Conservation (phyloP, 2,888 invertebrate genomes). For the Drosophila differens region DNA sequence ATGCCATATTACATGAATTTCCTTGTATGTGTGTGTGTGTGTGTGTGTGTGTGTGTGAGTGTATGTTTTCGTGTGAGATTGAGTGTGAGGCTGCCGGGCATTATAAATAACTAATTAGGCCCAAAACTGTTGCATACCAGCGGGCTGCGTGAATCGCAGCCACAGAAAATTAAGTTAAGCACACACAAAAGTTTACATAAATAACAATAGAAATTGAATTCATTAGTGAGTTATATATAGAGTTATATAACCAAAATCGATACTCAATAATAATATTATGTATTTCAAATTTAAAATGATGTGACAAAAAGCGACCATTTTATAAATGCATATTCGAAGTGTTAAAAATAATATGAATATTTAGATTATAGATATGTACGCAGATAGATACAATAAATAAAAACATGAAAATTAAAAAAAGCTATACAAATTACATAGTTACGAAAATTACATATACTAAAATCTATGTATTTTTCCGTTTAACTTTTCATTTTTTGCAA, state of each 20-base stretch:
- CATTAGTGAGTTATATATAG: background rate
- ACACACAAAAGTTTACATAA: conserved; percentile 14
- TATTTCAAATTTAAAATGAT: background rate
- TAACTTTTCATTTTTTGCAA: background rate
- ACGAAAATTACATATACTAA: background rate
- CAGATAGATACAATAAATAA: background rate
- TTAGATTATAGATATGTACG: background rate
- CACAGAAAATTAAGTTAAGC: conserved; percentile 22
- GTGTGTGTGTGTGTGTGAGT: background rate
- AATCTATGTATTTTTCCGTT: background rate
- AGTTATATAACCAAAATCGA: background rate
- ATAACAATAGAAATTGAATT: conserved; percentile 40
- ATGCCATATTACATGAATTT: conserved; percentile 28
- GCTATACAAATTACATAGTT: background rate
- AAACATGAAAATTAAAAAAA: no score
- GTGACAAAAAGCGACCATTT: background rate
- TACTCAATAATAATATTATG: background rate
- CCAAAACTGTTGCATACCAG: conserved; percentile 26
- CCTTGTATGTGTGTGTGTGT: conserved; percentile 13
- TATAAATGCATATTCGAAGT: background rate
- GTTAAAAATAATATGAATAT: background rate
- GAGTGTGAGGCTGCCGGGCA: conserved; percentile 34
- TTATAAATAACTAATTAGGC: conserved; percentile 74
- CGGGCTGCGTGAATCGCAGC: conserved; percentile 6
- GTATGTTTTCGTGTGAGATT: background rate